Base-by-base conservation (phyloP, 1,140 invertebrate genomes). In the Calliopsis andreniformis region DNA sequence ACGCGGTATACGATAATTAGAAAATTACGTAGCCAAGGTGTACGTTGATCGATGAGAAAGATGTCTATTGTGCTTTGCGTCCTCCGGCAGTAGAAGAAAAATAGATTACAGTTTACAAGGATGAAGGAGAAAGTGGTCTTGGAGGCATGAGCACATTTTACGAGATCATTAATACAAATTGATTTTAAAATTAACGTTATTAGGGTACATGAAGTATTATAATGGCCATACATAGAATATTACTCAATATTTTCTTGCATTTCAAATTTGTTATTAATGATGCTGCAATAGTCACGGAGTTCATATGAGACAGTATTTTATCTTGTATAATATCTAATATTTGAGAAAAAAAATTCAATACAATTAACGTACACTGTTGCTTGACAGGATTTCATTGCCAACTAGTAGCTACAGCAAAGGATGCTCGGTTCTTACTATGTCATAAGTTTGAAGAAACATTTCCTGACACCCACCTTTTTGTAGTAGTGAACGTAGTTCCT, bases 1-100 rank as follows among this genome's bases (percentile, higher is more conserved):
- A 63, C 25, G 35, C 45, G 43, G 45, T 23, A 12, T 4, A 18
- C 14, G 28, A 63, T 72, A 72, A 72, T 72, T 72, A 72, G 61
- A 64, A 16, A 55, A 72, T 55, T 64, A 64, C 47, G 35, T 20
- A 32, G 45, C 8, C 18, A 32, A 14, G 18, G 49, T 18, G 8
- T 20, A 14, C 18, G 14, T 71, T 62, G 14, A 18, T 28, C 25
- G 39, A 64, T n/a, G 14, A 53, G n/a, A 25, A 43, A 63, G 32
- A 49, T 12, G n/a, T 30, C 12, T 51, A 51, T 63, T 63, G 45
- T 42, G 18, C 12, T 47, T 25, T n/a, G 6, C 20, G n/a, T 7
- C 3, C 30, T n/a, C 8, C 18, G 18, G 7, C 32, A 23, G 20
- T 20, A 10, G 45, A 35, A 16, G 32, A 28, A 43, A 3, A 39